Evolutionary conservation across 2,113 vertebrate species (phyloP).

Genomic region (Empidonax alnorum): DNA sequence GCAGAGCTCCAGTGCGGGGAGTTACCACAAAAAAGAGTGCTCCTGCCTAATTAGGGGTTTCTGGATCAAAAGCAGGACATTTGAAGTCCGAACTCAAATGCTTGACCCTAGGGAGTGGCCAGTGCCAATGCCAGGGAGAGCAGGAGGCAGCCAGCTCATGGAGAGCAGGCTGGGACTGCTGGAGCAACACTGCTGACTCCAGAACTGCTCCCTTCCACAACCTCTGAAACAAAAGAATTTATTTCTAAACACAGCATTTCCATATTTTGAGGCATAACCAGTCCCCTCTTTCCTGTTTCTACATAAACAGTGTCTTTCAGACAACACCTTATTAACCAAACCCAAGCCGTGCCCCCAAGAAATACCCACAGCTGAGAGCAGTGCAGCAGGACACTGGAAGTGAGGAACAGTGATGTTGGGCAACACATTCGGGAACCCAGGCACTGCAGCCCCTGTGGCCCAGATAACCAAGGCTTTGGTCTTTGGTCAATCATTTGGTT

Average conservation of each 20-base stretch:
- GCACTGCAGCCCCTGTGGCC: background rate
- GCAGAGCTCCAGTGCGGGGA: background rate
- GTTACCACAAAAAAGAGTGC: background rate
- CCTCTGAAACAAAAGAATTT: background rate
- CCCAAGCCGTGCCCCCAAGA: background rate
- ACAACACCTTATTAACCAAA: background rate
- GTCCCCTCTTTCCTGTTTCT: background rate
- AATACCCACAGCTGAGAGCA: accelerated
- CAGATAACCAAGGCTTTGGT: background rate
- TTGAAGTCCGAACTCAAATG: background rate
- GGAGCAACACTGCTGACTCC: background rate
- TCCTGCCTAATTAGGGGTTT: background rate
- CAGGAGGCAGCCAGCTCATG: background rate
- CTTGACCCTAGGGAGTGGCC: background rate
- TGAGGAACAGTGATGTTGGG: background rate
- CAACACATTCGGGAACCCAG: accelerated
- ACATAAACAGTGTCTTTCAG: background rate
- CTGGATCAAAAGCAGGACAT: background rate
- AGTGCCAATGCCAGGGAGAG: background rate
- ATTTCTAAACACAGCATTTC: background rate
- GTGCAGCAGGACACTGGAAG: background rate
- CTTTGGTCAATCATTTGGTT: background rate
- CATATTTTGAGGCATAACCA: background rate
- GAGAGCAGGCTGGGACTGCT: accelerated
- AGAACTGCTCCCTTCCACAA: background rate